A percentile compares a stretch with the other conserved stretches of the same genome.
Evolutionary conservation across 2,888 invertebrate species (phyloP).

Genomic region (Cataglyphis altisquamis): DNA sequence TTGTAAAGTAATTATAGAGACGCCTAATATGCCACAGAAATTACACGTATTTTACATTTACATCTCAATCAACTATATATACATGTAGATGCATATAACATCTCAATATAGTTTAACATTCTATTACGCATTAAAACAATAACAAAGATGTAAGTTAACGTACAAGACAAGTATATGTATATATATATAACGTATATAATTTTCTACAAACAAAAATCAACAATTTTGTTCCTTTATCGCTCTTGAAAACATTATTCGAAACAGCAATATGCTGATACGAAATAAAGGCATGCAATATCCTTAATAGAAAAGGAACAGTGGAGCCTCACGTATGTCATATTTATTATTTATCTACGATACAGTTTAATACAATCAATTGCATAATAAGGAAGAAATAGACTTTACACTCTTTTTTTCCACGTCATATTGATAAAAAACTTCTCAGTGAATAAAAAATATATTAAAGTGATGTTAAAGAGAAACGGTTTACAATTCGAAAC

Average conservation of each 20-base stretch:
- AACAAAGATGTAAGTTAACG: background rate
- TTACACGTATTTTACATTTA: constrained; percentile 59
- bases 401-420: no score
- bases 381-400: no score
- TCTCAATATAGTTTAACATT: constrained; percentile 65
- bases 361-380: background rate
- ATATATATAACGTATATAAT: constrained; percentile 38
- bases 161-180: constrained; percentile 26
- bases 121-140: constrained; percentile 39
- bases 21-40: constrained; percentile 25
- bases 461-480: no score
- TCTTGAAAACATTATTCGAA: background rate
- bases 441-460: no score
- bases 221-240: background rate
- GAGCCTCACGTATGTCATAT: background rate
- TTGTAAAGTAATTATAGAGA: constrained; percentile 32
- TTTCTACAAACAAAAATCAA: constrained; percentile 38
- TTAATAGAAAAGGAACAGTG: constrained; percentile 1
- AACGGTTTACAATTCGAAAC: no score
- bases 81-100: constrained; percentile 63
- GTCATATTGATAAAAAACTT: no score
- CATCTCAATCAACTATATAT: constrained; percentile 57
- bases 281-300: constrained; percentile 9
- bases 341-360: background rate
- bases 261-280: constrained; percentile 17